Evolutionary conservation across 2,113 vertebrate genomes (phyloP), one percentile per base, ranked within the genome.

Genomic region (Calidris pugnax): DNA sequence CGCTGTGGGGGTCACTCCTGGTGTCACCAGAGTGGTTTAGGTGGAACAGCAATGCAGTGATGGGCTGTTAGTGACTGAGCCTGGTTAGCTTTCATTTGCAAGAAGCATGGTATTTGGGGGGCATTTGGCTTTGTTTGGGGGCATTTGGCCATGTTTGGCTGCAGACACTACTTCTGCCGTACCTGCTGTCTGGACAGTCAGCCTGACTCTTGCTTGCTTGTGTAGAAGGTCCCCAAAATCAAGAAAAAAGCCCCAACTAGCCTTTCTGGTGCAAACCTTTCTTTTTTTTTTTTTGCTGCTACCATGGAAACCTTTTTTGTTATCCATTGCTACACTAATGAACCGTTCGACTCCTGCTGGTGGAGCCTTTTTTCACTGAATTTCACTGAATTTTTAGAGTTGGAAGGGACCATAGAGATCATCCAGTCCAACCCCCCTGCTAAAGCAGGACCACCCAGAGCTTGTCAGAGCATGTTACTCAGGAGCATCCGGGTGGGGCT

Each of bases 31-130:
- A 21, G 22, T 27, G 19, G 14, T 39, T 35, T 21, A 35, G 26
- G 0, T 7, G 47, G 28, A 55, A 8, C 28, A 32, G 2, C 7
- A n/a, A 8, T 2, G 39, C n/a, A 8, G 2, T 3, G 35, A 28
- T 28, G 48, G 32, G 2, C 53, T 23, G 28, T 12, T 32, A 30
- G 32, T 33, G 55, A 3, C 53, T 22, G 57, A 50, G 9, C 53
- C 23, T 43, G 3, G 10, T 4, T 6, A 7, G 60, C 55, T n/a
- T 56, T 56, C 3, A 1, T 30, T 51, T 30, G 67, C 53, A 43
- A 30, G 47, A 9, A 11, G 81, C 63, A 10, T 26, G 2, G 30
- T 9, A 5, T 20, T 0, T 4, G 21, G 50, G 50, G 33, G 18
- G 27, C 26, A 4, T 56, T 47, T 28, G 33, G 43, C 60, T 20